phyloP scores from a whole-genome alignment of 2,797 vertebrate genomes.

The Sphenopsis melanotis region DNA sequence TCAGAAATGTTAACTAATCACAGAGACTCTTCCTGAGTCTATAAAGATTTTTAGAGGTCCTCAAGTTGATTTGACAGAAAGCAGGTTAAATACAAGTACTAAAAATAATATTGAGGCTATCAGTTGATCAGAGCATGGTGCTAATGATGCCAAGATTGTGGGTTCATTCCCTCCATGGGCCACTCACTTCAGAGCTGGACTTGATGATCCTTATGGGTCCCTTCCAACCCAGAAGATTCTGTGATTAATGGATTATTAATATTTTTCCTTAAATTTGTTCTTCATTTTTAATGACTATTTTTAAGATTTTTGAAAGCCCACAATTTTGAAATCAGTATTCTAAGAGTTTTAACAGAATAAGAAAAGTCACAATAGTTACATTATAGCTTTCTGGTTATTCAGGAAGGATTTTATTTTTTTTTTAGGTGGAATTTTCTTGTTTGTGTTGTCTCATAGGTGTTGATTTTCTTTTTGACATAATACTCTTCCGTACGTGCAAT shows the following conservation, averaged over 20 bases:
- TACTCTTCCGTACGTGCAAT: not conserved
- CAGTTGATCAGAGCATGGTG: not conserved
- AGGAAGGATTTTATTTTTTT: not conserved
- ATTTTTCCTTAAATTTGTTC: not conserved
- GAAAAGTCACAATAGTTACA: not conserved
- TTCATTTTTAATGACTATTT: not conserved
- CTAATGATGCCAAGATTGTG: not conserved
- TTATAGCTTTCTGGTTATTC: not conserved
- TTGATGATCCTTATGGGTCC: not conserved
- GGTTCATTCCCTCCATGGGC: not conserved
- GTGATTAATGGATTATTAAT: not conserved
- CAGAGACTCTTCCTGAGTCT: not conserved
- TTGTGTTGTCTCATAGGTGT: not conserved
- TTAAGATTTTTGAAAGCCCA: not conserved
- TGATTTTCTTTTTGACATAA: not conserved
- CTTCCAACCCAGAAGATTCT: not conserved
- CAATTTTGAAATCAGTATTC: not conserved
- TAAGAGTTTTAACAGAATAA: not conserved
- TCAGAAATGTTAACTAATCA: not conserved
- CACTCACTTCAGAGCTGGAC: not conserved
- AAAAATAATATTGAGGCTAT: not conserved
- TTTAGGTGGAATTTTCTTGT: not conserved
- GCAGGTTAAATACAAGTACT: not conserved
- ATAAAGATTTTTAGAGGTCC: not conserved
- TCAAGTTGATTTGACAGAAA: not conserved